Percentiles rank a stretch among this genome's conserved stretches.
phyloP scores from a whole-genome alignment of 2,113 vertebrate genomes.

The Nesoenas mayeri region DNA sequence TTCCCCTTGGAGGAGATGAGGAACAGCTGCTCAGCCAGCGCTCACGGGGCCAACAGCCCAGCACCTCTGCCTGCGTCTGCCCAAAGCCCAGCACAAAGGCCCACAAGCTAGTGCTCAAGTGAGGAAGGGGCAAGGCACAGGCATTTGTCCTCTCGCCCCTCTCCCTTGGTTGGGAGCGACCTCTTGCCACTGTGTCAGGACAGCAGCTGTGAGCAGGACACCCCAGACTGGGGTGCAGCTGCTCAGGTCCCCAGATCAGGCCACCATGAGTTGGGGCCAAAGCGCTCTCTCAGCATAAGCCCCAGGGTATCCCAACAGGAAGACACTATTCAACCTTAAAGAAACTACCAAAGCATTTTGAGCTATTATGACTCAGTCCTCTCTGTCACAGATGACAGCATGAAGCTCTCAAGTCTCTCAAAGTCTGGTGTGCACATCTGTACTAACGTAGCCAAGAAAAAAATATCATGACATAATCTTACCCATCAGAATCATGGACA shows the following conservation, averaged over 20 bases:
- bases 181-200: neutral
- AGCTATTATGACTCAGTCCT: neutral
- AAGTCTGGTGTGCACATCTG: neutral
- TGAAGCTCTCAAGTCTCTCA: neutral
- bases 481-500: neutral
- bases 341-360: neutral
- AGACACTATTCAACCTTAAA: neutral
- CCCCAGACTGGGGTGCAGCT: neutral
- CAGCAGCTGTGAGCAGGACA: neutral
- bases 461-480: neutral
- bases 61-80: neutral
- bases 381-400: neutral
- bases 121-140: neutral
- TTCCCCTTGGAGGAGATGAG: neutral
- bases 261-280: neutral
- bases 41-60: rapidly evolving
- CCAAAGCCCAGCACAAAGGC: neutral
- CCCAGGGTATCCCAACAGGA: neutral
- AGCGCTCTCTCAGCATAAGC: neutral
- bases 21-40: neutral
- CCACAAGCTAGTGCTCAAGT: neutral
- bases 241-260: neutral
- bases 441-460: neutral
- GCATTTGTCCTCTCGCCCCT: neutral
- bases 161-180: neutral